Percentiles rank a stretch among this genome's conserved stretches.
phyloP scores from a whole-genome alignment of 2,113 vertebrate species.

The Gobius niger region DNA sequence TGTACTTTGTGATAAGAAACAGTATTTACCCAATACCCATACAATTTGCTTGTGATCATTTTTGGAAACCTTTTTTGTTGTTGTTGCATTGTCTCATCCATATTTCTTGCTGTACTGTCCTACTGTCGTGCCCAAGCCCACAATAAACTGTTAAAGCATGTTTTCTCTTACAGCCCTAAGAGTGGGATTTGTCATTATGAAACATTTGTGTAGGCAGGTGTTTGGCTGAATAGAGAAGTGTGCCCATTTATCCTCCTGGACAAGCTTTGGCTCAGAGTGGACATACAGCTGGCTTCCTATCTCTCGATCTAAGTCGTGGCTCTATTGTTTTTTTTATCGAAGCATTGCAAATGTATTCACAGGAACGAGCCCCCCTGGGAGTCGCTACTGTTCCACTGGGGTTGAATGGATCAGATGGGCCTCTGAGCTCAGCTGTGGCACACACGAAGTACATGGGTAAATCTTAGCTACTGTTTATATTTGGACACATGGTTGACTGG shows the following conservation, averaged over 20 bases:
- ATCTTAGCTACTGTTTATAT: too few relatives aligned
- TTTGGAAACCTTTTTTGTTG: too few relatives aligned
- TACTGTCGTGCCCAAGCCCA: not conserved
- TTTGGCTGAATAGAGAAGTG: constrained; percentile 20
- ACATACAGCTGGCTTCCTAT: constrained; percentile 29
- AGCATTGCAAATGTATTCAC: constrained; percentile 6
- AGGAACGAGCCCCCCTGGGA: constrained; percentile 1
- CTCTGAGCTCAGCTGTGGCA: constrained; percentile 4
- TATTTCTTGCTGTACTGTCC: not conserved
- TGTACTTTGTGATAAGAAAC: too few relatives aligned
- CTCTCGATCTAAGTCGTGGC: constrained; percentile 34
- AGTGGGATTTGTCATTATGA: not conserved
- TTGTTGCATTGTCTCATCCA: not conserved
- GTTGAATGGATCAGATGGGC: not conserved
- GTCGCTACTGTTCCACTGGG: not conserved
- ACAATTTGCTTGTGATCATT: too few relatives aligned
- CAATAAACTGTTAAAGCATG: not conserved
- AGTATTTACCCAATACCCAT: too few relatives aligned
- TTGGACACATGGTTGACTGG: too few relatives aligned
- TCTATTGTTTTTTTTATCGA: constrained; percentile 8
- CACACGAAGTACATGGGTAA: too few relatives aligned
- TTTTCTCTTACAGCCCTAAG: not conserved
- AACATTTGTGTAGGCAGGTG: constrained; percentile 7
- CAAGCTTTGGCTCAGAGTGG: not conserved
- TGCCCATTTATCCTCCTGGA: constrained; percentile 1